phyloP scores from a whole-genome alignment of 2,888 invertebrate genomes.

The Scaptomyza tumidula region DNA sequence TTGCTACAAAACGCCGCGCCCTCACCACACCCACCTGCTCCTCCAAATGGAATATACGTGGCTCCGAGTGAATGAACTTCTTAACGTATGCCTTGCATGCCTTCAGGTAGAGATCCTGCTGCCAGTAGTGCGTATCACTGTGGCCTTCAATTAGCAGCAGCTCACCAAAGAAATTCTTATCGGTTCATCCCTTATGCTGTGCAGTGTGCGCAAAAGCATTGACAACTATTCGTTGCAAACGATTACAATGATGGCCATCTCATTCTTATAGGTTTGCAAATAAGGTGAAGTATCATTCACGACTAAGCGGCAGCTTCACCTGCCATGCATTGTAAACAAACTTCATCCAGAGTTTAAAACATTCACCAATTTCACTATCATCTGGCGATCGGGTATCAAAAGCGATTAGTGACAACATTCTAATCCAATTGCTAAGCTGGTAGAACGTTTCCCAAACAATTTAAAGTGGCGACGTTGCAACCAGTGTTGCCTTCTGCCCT shows the following conservation, averaged over 20 bases:
- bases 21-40: constrained; percentile 85
- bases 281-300: neutral
- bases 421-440: constrained; percentile 13
- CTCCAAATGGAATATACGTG: constrained; percentile 85
- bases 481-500: neutral
- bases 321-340: constrained; percentile 61
- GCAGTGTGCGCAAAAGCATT: constrained; percentile 90
- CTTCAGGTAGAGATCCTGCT: neutral
- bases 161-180: constrained; percentile 90
- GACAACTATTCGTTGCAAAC: constrained; percentile 60
- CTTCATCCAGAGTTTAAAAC: constrained; percentile 19
- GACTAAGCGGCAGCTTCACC: constrained; percentile 56
- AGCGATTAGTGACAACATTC: neutral
- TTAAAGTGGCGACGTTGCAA: neutral
- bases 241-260: constrained; percentile 52
- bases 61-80: neutral
- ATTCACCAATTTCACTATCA: constrained; percentile 5
- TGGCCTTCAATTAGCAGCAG: constrained; percentile 93
- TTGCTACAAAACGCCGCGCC: constrained; percentile 51
- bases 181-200: constrained; percentile 91
- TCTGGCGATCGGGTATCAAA: neutral
- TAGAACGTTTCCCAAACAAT: neutral
- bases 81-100: constrained; percentile 24
- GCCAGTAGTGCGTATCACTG: constrained; percentile 47
- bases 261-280: rapidly evolving